Base-by-base conservation (phyloP, 37 sponge, comb jelly and placozoan species). In the Geodia barretti region DNA sequence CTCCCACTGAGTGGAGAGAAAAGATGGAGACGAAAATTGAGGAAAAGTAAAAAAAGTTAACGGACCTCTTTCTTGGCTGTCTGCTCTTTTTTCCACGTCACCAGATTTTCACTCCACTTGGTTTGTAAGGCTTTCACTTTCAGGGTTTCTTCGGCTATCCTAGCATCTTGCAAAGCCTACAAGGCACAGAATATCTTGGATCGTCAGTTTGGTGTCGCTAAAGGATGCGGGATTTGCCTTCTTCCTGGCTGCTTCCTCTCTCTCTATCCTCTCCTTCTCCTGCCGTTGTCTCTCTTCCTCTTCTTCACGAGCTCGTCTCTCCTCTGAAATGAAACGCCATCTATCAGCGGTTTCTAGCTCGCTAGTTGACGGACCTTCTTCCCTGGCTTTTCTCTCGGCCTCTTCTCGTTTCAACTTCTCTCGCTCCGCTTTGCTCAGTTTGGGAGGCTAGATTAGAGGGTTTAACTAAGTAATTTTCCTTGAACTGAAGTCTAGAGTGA, bases 401-500 rank as follows among this genome's bases (percentile, higher is more conserved):
- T 91, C 89, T 81, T 84, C 91, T 65, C 77, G 81, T 71, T 79
- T 95, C 70, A 79, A 39, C 70, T 54, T 81, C 67, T 91, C 92
- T 65, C 69, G 79, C 29, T 88, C 82, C 59, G 76, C 89, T 78
- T 88, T 88, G 31, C 65, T 79, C 64, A 78, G 71, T 71, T 91
- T 93, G 30, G 86, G 92, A 73, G 89, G 92, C 95, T 95, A 74
- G n/a, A n/a, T n/a, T n/a, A n/a, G n/a, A n/a, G n/a, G n/a, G n/a
- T n/a, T n/a, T n/a, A n/a, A n/a, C n/a, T n/a, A n/a, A n/a, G n/a
- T n/a, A n/a, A n/a, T n/a, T n/a, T n/a, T n/a, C n/a, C n/a, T n/a
- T n/a, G n/a, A n/a, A n/a, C n/a, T n/a, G n/a, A n/a, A n/a, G n/a
- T n/a, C n/a, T n/a, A n/a, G n/a, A n/a, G n/a, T n/a, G n/a, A n/a